Base-by-base conservation (phyloP, 2,113 vertebrate species). In the Lampris megalopsis region DNA sequence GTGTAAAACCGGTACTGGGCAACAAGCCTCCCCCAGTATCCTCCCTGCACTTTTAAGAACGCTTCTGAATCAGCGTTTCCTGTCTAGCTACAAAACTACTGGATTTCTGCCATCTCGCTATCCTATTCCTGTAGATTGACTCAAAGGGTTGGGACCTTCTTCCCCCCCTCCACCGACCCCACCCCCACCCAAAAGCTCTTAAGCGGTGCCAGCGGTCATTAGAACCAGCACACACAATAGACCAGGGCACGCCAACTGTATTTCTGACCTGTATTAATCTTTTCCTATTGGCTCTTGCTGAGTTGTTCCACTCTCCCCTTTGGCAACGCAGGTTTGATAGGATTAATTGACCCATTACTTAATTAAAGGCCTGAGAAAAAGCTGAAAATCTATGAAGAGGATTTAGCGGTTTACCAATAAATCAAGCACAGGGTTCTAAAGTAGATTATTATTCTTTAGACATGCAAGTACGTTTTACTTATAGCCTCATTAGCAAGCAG, bases 271-370 rank as follows among this genome's bases (percentile, higher is more conserved):
- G 60, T 53, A 65, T 75, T 82, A 83, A 81, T 86, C 75, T 43
- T 64, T 49, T 77, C 77, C 71, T 61, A 49, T 72, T 73, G 75
- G 66, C 36, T 77, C 35, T 42, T 52, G 65, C 77, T 70, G 59
- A 81, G 82, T 77, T 75, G 73, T 43, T 73, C 40, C 5, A 7
- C 77, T 69, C 48, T 49, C 42, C 57, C 53, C 68, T 71, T 35
- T 68, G 75, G 50, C 73, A 64, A 42, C 41, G 35, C 71, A 59
- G 78, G 54, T 70, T 77, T 79, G 73, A 70, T 48, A 77, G 88
- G 86, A 91, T 91, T 91, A 88, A 88, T 82, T 42, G 77, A 87
- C 72, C 86, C 81, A 92, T 91, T 92, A 91, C 86, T 91, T 91
- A 90, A 93, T 90, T 90, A 89, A 71, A 65, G 68, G 70, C 81